A percentile compares a stretch with the other conserved stretches of the same genome.
These are phyloP conservation scores for Crypturellus undulatus DNA, from an alignment of 2,113 vertebrate species.

Conservation along the genomic window DNA sequence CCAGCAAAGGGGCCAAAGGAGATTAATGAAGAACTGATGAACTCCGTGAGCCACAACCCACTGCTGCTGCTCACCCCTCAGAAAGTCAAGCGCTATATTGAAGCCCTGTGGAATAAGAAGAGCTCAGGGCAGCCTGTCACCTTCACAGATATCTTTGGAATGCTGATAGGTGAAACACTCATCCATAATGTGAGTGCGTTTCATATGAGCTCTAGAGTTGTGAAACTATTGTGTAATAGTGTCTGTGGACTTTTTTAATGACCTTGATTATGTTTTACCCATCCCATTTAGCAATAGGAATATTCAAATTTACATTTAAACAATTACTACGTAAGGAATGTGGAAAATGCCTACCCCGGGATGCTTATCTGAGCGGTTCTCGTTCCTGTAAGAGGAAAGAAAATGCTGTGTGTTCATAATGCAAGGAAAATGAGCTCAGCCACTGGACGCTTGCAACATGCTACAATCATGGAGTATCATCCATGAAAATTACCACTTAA, in stretches of 20 bases:
- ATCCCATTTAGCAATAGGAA: not conserved
- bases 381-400: not conserved
- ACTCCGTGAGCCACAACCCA: conserved; percentile 90
- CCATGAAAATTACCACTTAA: not conserved
- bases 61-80: conserved; percentile 91
- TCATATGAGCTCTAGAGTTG: not conserved
- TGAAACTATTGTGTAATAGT: accelerated
- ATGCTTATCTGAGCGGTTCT: not conserved
- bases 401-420: not conserved
- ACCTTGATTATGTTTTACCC: not conserved
- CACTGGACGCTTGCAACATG: not conserved
- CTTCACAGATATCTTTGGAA: conserved; percentile 97
- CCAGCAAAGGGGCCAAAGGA: conserved; percentile 90
- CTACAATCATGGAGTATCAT: not conserved
- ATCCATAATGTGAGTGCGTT: conserved; percentile 87
- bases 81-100: conserved; percentile 93
- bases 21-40: conserved; percentile 94
- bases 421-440: not conserved
- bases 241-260: not conserved
- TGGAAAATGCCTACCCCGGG: not conserved
- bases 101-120: conserved; percentile 96
- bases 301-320: not conserved
- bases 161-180: conserved; percentile 98
- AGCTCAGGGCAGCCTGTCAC: conserved; percentile 95
- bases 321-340: not conserved